Evolutionary conservation across 1,140 invertebrate genomes (phyloP), one percentile per base, ranked within the genome.

Genomic region (Amyelois transitella): DNA sequence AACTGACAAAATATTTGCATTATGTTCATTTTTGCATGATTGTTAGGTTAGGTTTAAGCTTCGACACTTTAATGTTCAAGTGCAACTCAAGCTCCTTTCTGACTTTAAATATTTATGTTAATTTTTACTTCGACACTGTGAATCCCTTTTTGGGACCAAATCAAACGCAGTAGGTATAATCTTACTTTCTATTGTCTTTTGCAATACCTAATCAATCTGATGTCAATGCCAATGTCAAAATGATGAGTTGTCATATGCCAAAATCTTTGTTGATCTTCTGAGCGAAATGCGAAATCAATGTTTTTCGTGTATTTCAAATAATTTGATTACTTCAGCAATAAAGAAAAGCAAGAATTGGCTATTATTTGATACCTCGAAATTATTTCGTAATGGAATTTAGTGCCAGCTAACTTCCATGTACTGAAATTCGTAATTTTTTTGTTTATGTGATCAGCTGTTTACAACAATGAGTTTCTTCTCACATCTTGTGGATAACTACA

Each of bases 401-500:
- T 25, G 17, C 6, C 14, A 25, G 21, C 10, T 17, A 24, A 25
- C 18, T 49, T 57, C 54, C 51, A 18, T 14, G 3, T 52, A 53
- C 53, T 22, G 38, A 20, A 55, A 51, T 25, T 51, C 21, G 18
- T 44, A 38, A 25, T 52, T 53, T 60, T 55, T 60, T 38, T 48
- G 48, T 53, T 47, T 53, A 51, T 57, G 32, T 53, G 49, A 57
- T 64, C 51, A 62, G 50, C 57, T 64, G 45, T 58, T 57, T 51
- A 48, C 74, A 18, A 55, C 22, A 58, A 85, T 85, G 81, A 62
- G 69, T 58, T 78, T 75, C 72, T 38, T 81, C 51, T 72, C 68
- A 17, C 61, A 81, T 72, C 70, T 74, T 55, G 57, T 80, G 50
- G 75, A 78, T 62, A 81, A 80, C 60, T 82, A 81, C 58, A 76